These are phyloP conservation scores for Zaprionus nigranus DNA, from an alignment of 1,140 invertebrate species.

Conservation along the genomic window DNA sequence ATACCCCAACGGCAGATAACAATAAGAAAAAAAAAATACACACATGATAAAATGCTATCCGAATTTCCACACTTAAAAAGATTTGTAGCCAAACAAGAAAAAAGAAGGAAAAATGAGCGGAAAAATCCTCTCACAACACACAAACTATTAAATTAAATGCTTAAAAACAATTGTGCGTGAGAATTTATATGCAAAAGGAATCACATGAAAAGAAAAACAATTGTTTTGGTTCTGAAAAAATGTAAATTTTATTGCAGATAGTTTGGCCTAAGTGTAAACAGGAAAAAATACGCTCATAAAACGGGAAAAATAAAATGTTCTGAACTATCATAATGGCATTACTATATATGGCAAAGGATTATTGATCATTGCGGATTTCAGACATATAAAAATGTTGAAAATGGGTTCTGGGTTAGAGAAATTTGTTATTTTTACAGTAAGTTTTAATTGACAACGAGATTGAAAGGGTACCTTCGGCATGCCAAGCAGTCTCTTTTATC, in stretches of 20 bases:
- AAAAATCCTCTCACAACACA: conserved; percentile 12
- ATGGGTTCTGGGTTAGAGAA: too few relatives aligned
- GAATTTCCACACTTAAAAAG: conserved; percentile 48
- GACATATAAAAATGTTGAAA: background rate
- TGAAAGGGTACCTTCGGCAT: too few relatives aligned
- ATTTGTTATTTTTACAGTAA: too few relatives aligned
- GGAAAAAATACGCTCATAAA: conserved; percentile 24
- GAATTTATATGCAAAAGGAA: conserved; percentile 46
- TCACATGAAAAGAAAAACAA: background rate
- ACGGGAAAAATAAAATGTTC: background rate
- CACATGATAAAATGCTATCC: conserved; percentile 36
- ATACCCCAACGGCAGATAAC: conserved; percentile 10
- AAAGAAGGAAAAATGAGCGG: conserved; percentile 1
- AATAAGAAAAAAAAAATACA: conserved; percentile 13
- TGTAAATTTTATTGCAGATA: conserved; percentile 20
- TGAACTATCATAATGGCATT: background rate
- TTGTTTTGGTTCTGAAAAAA: background rate
- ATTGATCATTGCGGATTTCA: background rate
- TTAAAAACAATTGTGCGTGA: conserved; percentile 57
- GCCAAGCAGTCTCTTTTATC: too few relatives aligned
- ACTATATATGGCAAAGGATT: background rate
- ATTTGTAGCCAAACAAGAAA: conserved; percentile 34
- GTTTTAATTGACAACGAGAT: too few relatives aligned
- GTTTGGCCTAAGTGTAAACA: conserved; percentile 5
- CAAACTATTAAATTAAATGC: conserved; percentile 63